Percentiles rank a stretch among this genome's conserved stretches.
Evolutionary conservation across 2,113 vertebrate genomes (phyloP).

Genomic region (Acanthochromis polyacanthus): DNA sequence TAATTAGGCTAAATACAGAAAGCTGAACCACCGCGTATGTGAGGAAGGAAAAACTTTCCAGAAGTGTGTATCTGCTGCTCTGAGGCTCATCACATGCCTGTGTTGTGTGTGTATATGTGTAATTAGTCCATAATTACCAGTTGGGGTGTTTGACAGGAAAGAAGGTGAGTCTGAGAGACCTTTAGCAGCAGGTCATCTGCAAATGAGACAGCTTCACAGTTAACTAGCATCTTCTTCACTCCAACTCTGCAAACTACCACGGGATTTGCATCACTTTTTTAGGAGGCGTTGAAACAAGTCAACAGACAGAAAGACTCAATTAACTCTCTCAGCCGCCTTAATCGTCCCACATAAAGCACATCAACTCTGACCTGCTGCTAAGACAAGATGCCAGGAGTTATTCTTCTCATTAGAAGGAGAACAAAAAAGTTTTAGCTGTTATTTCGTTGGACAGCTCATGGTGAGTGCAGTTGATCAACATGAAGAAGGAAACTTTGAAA

Average conservation of each 20-base stretch:
- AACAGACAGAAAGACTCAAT: constrained; percentile 56
- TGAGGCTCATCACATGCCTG: neutral
- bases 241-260: neutral
- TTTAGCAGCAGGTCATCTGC: constrained; percentile 59
- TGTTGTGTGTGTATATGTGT: constrained; percentile 29
- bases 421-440: constrained; percentile 1
- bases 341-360: constrained; percentile 47
- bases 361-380: constrained; percentile 62
- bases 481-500: neutral
- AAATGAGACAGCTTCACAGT: constrained; percentile 70
- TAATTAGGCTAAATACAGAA: constrained; percentile 1
- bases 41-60: constrained; percentile 2
- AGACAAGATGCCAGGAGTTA: constrained; percentile 8
- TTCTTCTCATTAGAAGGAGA: constrained; percentile 38
- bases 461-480: neutral
- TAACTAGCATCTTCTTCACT: constrained; percentile 52
- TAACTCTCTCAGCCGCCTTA: constrained; percentile 50
- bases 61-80: constrained; percentile 3
- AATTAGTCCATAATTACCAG: constrained; percentile 69
- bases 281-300: constrained; percentile 42
- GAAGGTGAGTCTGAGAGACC: constrained; percentile 63
- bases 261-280: constrained; percentile 56
- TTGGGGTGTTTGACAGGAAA: constrained; percentile 47
- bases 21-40: neutral
- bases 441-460: constrained; percentile 1